phyloP scores from a whole-genome alignment of 2,888 invertebrate genomes.

The Operophtera brumata region DNA sequence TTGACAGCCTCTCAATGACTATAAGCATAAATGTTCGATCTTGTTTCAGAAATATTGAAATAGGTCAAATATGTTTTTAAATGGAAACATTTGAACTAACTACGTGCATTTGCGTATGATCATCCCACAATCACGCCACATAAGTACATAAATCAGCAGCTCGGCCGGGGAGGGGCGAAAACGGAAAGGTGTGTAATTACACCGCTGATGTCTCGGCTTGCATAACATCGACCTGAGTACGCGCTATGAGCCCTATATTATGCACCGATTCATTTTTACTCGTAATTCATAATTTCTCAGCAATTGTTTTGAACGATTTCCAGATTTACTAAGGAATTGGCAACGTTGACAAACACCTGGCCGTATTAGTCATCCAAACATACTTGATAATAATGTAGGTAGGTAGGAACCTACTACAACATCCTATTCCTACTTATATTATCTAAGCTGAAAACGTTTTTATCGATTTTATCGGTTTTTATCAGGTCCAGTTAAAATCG shows the following conservation, averaged over 20 bases:
- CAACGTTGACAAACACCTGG: constrained; percentile 47
- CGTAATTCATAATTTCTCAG: constrained; percentile 39
- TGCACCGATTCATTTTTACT: constrained; percentile 34
- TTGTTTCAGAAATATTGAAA: not conserved
- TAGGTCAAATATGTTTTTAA: not conserved
- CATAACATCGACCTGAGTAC: constrained; percentile 61
- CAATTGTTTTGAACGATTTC: constrained; percentile 33
- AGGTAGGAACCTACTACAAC: not conserved
- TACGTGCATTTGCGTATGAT: constrained; percentile 1
- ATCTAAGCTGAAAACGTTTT: not conserved
- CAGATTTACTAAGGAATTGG: constrained; percentile 48
- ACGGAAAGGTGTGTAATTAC: constrained; percentile 65
- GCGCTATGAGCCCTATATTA: constrained; percentile 35
- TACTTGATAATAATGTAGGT: not conserved
- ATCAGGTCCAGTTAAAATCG: not conserved
- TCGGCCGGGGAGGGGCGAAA: constrained; percentile 35
- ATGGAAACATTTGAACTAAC: not conserved
- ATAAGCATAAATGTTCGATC: too few relatives aligned
- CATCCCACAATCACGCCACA: constrained; percentile 35
- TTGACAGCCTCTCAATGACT: too few relatives aligned
- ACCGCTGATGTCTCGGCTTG: constrained; percentile 55
- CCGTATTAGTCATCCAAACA: constrained; percentile 38
- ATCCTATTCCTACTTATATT: constrained; percentile 5
- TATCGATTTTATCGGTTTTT: not conserved
- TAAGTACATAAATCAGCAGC: constrained; percentile 29